Conservation (phyloP, 2,113 vertebrate genomes). For the Syngnathoides biaculeatus region DNA sequence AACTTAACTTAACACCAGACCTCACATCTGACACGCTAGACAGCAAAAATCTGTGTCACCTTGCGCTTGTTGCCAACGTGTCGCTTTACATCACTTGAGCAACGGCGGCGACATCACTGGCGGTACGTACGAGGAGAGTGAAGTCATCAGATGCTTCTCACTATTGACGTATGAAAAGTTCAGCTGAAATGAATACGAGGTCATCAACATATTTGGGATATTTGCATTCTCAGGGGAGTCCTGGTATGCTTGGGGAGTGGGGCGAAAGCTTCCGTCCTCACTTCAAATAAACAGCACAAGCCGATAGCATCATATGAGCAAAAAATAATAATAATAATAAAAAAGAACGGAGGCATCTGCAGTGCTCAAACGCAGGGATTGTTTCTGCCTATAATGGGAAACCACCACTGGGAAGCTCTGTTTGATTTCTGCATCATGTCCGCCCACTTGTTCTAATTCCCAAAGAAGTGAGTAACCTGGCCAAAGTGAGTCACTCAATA, state of each 20-base stretch:
- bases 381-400: slow-evolving; percentile 11
- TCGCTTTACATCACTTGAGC: slow-evolving; percentile 17
- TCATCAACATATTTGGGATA: background rate
- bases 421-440: slow-evolving; percentile 47
- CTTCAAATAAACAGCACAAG: slow-evolving; percentile 13
- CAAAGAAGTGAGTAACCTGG: slow-evolving; percentile 25
- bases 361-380: background rate
- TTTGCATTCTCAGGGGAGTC: slow-evolving; percentile 8
- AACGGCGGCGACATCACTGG: background rate
- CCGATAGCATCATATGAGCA: slow-evolving; percentile 4
- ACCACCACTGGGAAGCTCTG: slow-evolving; percentile 32
- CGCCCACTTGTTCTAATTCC: slow-evolving; percentile 26
- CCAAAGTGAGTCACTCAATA: slow-evolving; percentile 29
- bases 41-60: slow-evolving; percentile 33
- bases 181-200: background rate
- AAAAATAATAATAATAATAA: no score
- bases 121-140: background rate
- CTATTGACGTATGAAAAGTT: background rate
- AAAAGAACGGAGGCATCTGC: background rate
- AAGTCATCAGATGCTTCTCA: background rate
- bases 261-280: slow-evolving; percentile 17
- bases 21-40: slow-evolving; percentile 17
- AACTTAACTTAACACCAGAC: slow-evolving; percentile 54
- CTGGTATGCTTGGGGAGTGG: slow-evolving; percentile 15
- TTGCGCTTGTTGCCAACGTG: slow-evolving; percentile 25